These are phyloP conservation scores for Myotis findleyi DNA, from an alignment of 2,797 vertebrate genomes.

Conservation along the genomic window DNA sequence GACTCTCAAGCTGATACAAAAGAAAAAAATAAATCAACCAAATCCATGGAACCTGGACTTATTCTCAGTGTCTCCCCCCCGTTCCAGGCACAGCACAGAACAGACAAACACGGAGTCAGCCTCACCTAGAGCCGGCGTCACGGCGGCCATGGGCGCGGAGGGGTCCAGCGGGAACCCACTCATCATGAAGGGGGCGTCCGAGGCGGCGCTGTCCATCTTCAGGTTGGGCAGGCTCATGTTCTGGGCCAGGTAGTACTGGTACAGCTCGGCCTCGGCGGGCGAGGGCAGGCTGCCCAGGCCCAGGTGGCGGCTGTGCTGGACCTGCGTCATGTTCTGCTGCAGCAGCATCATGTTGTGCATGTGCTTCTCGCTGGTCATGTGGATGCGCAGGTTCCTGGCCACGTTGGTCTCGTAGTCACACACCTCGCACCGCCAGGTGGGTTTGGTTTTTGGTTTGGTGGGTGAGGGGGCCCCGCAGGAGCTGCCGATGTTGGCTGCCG, in stretches of 20 bases:
- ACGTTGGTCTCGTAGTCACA: slow-evolving; percentile 99
- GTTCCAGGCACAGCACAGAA: fast-evolving
- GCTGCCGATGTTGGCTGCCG: slow-evolving; percentile 92
- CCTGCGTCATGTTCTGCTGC: slow-evolving; percentile 98
- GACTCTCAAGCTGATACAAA: not conserved
- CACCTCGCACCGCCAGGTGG: slow-evolving; percentile 99
- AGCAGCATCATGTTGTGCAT: slow-evolving; percentile 99
- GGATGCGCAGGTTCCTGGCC: slow-evolving; percentile 98
- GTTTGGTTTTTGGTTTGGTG: slow-evolving; percentile 99
- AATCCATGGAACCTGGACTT: not conserved
- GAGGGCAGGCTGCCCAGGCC: slow-evolving; percentile 95
- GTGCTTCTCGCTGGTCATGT: slow-evolving; percentile 99
- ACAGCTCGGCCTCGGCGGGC: slow-evolving; percentile 97
- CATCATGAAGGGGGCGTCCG: slow-evolving; percentile 96
- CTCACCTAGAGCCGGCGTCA: slow-evolving; percentile 95
- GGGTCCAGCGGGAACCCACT: slow-evolving; percentile 97
- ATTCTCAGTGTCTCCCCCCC: not conserved
- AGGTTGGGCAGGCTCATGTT: slow-evolving; percentile 97
- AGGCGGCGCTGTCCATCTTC: slow-evolving; percentile 94
- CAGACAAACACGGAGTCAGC: slow-evolving; percentile 56
- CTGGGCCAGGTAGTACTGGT: slow-evolving; percentile 99
- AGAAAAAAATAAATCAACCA: not conserved
- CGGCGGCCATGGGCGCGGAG: slow-evolving; percentile 90
- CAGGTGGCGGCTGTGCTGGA: slow-evolving; percentile 94
- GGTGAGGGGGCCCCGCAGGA: slow-evolving; percentile 96